Evolutionary conservation across 2,888 invertebrate genomes (phyloP).

Genomic region (Andrena marginata): DNA sequence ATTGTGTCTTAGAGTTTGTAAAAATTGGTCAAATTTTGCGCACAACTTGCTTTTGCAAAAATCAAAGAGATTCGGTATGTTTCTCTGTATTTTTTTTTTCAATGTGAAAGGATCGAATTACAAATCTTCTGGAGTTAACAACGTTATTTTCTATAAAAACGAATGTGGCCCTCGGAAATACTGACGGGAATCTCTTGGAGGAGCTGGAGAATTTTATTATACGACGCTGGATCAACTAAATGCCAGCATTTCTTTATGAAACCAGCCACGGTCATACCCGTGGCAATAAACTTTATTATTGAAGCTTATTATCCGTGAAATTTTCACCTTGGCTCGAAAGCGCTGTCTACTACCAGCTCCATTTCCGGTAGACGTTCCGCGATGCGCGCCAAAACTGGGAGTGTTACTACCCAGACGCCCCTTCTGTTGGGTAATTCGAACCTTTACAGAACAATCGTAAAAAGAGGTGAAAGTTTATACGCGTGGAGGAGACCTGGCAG

Average conservation of each 20-base stretch:
- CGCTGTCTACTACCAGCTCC: neutral
- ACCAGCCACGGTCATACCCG: neutral
- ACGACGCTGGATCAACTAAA: neutral
- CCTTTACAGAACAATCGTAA: neutral
- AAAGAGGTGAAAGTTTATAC: neutral
- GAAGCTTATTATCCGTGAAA: constrained; percentile 44
- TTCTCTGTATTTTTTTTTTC: neutral
- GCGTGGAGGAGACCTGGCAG: neutral
- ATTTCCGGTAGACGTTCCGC: constrained; percentile 4
- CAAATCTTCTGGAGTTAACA: neutral
- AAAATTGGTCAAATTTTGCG: too few species aligned
- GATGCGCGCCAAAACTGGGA: neutral
- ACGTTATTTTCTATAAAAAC: too few species aligned
- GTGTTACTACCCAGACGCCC: neutral
- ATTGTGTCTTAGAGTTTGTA: neutral
- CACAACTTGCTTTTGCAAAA: too few species aligned
- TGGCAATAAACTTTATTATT: constrained; percentile 59
- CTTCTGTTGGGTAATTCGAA: neutral
- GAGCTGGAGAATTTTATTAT: neutral
- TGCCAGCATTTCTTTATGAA: neutral
- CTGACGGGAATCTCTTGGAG: neutral
- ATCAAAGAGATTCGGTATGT: too few species aligned
- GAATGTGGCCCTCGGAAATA: neutral
- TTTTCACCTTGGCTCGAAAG: constrained; percentile 44
- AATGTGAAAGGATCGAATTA: neutral